Evolutionary conservation across 2,797 vertebrate species (phyloP).

Genomic region (Rhinella marina): DNA sequence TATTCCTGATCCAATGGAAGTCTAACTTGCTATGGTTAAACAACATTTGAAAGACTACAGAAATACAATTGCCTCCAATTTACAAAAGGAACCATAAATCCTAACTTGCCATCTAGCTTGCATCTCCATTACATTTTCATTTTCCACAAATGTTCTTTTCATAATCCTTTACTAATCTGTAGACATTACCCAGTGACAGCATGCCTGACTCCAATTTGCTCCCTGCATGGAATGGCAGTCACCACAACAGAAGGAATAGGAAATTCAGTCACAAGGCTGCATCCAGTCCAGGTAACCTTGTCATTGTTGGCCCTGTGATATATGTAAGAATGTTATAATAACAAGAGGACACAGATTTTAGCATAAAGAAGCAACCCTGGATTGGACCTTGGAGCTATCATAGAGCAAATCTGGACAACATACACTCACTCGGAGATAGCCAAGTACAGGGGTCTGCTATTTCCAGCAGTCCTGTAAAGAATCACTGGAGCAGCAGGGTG

Average conservation of each 20-base stretch:
- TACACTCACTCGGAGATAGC: too few relatives aligned
- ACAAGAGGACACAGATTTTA: background rate
- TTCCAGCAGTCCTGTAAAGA: too few relatives aligned
- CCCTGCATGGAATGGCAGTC: conserved; percentile 70
- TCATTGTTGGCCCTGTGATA: background rate
- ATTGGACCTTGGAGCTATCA: background rate
- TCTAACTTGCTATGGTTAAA: too few relatives aligned
- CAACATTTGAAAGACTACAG: background rate
- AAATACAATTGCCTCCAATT: background rate
- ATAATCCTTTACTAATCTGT: conserved; percentile 64
- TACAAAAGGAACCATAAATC: background rate
- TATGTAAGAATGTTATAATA: background rate
- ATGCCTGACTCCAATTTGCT: conserved; percentile 76
- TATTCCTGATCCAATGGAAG: too few relatives aligned
- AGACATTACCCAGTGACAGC: conserved; percentile 76
- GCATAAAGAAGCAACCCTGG: background rate
- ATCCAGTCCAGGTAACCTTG: conserved; percentile 75
- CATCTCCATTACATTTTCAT: background rate
- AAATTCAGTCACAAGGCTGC: conserved; percentile 71
- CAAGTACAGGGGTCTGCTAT: too few relatives aligned
- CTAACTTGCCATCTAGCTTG: background rate
- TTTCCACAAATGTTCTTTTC: background rate
- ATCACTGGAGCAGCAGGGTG: too few relatives aligned
- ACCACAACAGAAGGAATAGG: conserved; percentile 78
- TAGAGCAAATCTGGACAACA: background rate